Conservation (phyloP, 2,888 invertebrate species). For the Esperia sulphurella region DNA sequence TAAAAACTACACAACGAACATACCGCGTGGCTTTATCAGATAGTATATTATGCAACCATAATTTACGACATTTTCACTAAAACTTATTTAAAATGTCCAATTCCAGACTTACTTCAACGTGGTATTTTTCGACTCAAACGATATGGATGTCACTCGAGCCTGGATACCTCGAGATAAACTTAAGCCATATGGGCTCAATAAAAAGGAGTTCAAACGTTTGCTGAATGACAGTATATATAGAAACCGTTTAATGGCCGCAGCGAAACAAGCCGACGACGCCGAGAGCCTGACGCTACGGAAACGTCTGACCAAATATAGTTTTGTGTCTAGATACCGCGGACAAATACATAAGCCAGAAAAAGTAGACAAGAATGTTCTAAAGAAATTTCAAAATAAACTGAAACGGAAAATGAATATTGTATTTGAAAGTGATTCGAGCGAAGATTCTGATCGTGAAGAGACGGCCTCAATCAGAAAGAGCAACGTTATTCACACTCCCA, state of each 20-base stretch:
- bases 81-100: too few species aligned
- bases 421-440: conserved; percentile 17
- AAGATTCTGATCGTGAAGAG: conserved; percentile 4
- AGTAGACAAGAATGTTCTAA: conserved; percentile 36
- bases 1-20: too few species aligned
- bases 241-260: conserved; percentile 49
- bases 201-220: conserved; percentile 23
- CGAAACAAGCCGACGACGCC: conserved; percentile 61
- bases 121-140: conserved; percentile 67
- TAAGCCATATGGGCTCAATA: conserved; percentile 46
- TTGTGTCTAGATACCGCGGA: conserved; percentile 62
- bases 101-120: conserved; percentile 78
- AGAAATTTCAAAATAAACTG: conserved; percentile 41
- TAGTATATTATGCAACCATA: too few species aligned
- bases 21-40: too few species aligned
- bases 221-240: conserved; percentile 28
- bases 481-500: conserved; percentile 31
- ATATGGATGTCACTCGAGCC: conserved; percentile 52
- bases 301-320: conserved; percentile 65
- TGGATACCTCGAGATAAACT: conserved; percentile 65
- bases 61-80: too few species aligned
- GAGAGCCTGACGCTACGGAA: conserved; percentile 37
- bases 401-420: conserved; percentile 50
- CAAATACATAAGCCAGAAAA: conserved; percentile 51
- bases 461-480: conserved; percentile 15